Evolutionary conservation across 2,797 vertebrate species (phyloP), one percentile per base, ranked within the genome.

Genomic region (Chaetophractus vellerosus): DNA sequence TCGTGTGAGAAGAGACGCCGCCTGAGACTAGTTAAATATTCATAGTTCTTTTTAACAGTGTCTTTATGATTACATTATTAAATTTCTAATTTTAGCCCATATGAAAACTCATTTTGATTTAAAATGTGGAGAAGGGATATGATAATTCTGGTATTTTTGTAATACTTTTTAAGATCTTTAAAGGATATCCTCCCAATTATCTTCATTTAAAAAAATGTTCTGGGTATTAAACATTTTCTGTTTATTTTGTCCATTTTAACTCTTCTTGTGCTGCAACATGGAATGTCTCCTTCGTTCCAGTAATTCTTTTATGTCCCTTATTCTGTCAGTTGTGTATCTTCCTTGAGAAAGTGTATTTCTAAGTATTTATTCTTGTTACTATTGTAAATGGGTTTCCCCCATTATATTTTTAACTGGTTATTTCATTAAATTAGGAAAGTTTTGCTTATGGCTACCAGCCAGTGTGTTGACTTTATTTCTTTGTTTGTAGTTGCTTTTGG

Each of bases 31-130:
- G 75, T 21, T 57, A 68, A 78, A 24, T 83, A 61, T 52, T 79
- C 38, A 14, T 59, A 33, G n/a, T n/a, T 57, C 26, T 71, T 93
- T 71, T 76, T 55, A 19, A 66, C 82, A 59, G 64, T 83, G 48
- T 80, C 80, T 93, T 59, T 66, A 72, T 57, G 6, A 64, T n/a
- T 64, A 63, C 26, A 26, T 91, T 91, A 76, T 74, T 91, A 76
- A 52, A 79, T 68, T 68, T 33, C 66, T 15, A 18, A 21, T 33
- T 55, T 66, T 48, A 74, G 11, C 88, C 41, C 31, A 38, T 72
- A 59, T 59, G 24, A 64, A 84, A 91, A 71, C 91, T 80, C 6
- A 61, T 81, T 96, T 88, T 81, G 83, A 57, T 61, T 76, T 91
- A 71, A 96, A 55, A 91, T 84, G 78, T 93, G 19, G 55, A 71